Evolutionary conservation across 2,797 vertebrate species (phyloP), one percentile per base, ranked within the genome.

Genomic region (Monodelphis domestica): DNA sequence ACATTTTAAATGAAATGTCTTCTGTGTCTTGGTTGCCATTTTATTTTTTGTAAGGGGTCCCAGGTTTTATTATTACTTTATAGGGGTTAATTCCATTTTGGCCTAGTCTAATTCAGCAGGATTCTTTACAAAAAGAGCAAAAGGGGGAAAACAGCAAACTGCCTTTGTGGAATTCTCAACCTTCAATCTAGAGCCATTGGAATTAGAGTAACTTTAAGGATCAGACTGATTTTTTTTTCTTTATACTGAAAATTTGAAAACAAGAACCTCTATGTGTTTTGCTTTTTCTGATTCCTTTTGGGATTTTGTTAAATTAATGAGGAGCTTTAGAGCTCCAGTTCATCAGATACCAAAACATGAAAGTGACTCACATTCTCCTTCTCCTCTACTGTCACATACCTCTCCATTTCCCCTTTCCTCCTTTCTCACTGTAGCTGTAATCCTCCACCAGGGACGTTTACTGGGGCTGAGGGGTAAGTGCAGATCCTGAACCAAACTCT

Each of bases 401-500:
- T 98, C 97, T 98, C 98, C 98, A 98, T 98, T 98, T 98, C 98
- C 98, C 98, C 98, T 98, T 98, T 98, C 98, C 98, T 98, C 98
- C 98, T 99, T 96, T 99, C 98, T 98, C 98, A 98, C 98, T 98
- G 95, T 98, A 99, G 98, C 99, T 93, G 98, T 99, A 98, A 98
- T 99, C 98, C 99, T 99, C 98, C 99, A 99, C 99, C 99, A 99
- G 99, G 99, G 99, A 98, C 99, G 99, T 97, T 99, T 99, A 98
- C 98, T 99, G 98, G 98, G 99, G 98, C 98, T 99, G 97, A 98
- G 99, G 99, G 99, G 99, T 99, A 99, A 99, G 99, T 99, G 98
- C 98, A 97, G 98, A 98, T 98, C 97, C 98, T 97, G 95, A 98
- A 97, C 97, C 93, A 96, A 98, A 96, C 97, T 96, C 97, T 98